A percentile compares a stretch with the other conserved stretches of the same genome.
These are phyloP conservation scores for Emys orbicularis DNA, from an alignment of 2,797 vertebrate species.

Conservation along the genomic window DNA sequence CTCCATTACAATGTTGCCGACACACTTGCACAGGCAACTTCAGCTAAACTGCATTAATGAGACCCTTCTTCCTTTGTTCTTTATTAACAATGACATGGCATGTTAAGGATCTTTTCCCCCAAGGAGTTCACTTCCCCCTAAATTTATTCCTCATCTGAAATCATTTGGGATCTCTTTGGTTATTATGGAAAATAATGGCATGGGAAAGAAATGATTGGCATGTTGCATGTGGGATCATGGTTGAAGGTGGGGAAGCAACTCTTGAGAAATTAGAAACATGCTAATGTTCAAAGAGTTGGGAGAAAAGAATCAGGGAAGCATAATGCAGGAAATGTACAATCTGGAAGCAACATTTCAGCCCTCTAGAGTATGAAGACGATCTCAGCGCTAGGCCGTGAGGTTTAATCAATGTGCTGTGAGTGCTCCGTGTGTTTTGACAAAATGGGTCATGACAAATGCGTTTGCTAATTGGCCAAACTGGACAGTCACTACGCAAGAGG, in stretches of 20 bases:
- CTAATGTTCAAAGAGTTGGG: accelerated
- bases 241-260: neutral
- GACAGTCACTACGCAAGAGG: too few species aligned
- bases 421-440: too few species aligned
- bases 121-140: neutral
- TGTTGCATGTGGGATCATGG: neutral
- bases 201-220: neutral
- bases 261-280: accelerated
- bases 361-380: neutral
- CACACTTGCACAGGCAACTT: neutral
- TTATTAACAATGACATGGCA: neutral
- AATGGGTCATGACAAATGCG: neutral
- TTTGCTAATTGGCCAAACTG: too few species aligned
- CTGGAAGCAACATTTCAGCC: neutral
- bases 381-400: accelerated
- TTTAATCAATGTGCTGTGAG: neutral
- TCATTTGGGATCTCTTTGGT: neutral
- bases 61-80: neutral
- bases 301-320: neutral
- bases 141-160: neutral
- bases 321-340: accelerated
- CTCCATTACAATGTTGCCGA: accelerated
- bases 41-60: neutral
- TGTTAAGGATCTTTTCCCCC: accelerated
- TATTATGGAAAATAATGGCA: neutral